Evolutionary conservation across 2,888 invertebrate genomes (phyloP).

Genomic region (Apamea anceps): DNA sequence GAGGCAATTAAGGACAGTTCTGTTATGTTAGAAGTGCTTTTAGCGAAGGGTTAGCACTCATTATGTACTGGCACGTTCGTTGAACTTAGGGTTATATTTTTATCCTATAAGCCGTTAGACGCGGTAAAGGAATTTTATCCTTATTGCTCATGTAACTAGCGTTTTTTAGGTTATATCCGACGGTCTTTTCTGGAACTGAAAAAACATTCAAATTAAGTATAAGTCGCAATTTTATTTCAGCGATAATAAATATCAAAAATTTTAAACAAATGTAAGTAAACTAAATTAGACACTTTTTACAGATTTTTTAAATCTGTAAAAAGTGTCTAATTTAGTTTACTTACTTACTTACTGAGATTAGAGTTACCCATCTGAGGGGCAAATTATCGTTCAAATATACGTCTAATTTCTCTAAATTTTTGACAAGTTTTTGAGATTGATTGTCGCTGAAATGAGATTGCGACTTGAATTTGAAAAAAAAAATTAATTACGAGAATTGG

Average conservation of each 20-base stretch:
- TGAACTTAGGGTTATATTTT: conserved; percentile 20
- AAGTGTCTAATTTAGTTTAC: too few relatives aligned
- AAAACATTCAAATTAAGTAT: not conserved
- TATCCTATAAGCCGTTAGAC: not conserved
- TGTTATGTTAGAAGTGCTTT: conserved; percentile 49
- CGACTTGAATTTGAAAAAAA: too few relatives aligned
- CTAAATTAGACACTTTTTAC: too few relatives aligned
- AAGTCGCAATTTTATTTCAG: not conserved
- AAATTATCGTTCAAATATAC: too few relatives aligned
- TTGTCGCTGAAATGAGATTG: too few relatives aligned
- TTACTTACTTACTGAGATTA: too few relatives aligned
- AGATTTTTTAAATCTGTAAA: too few relatives aligned
- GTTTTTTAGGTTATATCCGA: not conserved
- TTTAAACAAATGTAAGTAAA: not conserved
- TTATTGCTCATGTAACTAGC: conserved; percentile 2
- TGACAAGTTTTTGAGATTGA: too few relatives aligned
- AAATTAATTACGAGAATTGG: too few relatives aligned
- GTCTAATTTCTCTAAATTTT: too few relatives aligned
- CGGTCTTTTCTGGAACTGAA: not conserved
- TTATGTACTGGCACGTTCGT: conserved; percentile 28
- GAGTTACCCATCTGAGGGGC: not conserved
- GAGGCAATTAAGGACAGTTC: conserved; percentile 56
- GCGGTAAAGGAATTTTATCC: not conserved
- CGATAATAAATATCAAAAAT: too few relatives aligned
- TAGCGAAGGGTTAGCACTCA: conserved; percentile 42